phyloP scores from a whole-genome alignment of 1,140 invertebrate species.

The Drosophila teissieri region DNA sequence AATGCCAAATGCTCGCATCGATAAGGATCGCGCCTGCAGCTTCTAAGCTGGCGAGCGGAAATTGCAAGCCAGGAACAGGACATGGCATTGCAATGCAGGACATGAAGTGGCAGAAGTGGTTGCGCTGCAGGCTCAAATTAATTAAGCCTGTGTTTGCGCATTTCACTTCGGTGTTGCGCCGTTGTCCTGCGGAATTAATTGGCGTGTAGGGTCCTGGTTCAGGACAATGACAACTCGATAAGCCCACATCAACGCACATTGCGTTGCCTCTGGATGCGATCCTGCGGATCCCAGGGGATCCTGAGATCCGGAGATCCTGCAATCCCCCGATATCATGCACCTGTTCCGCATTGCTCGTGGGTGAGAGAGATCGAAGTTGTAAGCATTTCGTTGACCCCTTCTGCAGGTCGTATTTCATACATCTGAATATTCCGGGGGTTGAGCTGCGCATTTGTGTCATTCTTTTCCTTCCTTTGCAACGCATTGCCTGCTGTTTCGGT shows the following conservation, averaged over 20 bases:
- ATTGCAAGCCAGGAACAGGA: conserved; percentile 43
- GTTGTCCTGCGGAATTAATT: conserved; percentile 69
- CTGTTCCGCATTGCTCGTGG: conserved; percentile 67
- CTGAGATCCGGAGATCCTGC: conserved; percentile 10
- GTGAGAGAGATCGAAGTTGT: conserved; percentile 52
- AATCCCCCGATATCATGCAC: conserved; percentile 61
- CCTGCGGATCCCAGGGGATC: not conserved
- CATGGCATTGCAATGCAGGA: not conserved
- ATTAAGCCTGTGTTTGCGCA: conserved; percentile 77
- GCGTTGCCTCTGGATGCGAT: conserved; percentile 23
- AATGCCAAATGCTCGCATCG: conserved; percentile 35
- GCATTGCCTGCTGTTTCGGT: conserved; percentile 46
- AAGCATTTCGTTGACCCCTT: conserved; percentile 15
- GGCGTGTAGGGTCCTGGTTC: conserved; percentile 46
- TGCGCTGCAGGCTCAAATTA: conserved; percentile 71
- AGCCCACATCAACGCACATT: conserved; percentile 75
- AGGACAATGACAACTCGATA: conserved; percentile 81
- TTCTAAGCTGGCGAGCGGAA: conserved; percentile 51
- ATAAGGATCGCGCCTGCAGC: conserved; percentile 64
- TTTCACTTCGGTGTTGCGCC: conserved; percentile 44
- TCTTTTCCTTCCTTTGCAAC: conserved; percentile 17
- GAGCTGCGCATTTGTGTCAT: conserved; percentile 34
- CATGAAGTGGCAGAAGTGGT: conserved; percentile 10
- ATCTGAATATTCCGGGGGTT: conserved; percentile 34
- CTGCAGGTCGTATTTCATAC: conserved; percentile 63